These are phyloP conservation scores for Pristis pectinata DNA, from an alignment of 2,797 vertebrate species.

Conservation along the genomic window DNA sequence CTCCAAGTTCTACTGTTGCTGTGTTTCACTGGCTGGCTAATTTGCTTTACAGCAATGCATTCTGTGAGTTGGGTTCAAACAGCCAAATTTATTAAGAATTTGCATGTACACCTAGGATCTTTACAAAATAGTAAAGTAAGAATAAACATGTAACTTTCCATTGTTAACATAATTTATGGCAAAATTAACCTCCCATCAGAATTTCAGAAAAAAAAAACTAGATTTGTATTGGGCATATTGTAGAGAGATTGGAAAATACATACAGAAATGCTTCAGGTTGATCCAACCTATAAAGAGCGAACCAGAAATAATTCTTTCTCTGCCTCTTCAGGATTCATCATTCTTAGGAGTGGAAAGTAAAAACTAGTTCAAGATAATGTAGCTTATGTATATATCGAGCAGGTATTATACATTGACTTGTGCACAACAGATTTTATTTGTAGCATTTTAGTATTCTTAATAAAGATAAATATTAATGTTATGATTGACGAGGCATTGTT, in stretches of 20 bases:
- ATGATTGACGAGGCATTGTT: too few species aligned
- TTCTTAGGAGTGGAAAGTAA: too few species aligned
- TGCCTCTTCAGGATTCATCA: too few species aligned
- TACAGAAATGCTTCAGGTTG: neutral
- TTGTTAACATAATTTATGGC: neutral
- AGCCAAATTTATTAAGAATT: too few species aligned
- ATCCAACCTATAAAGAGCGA: neutral
- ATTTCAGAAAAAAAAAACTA: neutral
- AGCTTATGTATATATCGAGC: too few species aligned
- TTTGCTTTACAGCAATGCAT: neutral
- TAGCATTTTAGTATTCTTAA: neutral
- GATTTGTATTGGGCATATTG: neutral
- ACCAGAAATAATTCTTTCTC: too few species aligned
- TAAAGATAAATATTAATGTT: neutral
- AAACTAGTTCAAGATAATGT: too few species aligned
- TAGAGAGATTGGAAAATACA: neutral
- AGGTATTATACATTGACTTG: too few species aligned
- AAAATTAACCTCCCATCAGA: neutral
- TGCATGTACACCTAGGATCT: too few species aligned
- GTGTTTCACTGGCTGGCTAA: neutral
- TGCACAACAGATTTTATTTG: neutral
- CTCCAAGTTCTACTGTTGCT: too few species aligned
- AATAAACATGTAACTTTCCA: too few species aligned
- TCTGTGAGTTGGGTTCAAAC: neutral
- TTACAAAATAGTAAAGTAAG: too few species aligned